Base-by-base conservation (phyloP, 2,113 vertebrate genomes). In the Phalacrocorax carbo region DNA sequence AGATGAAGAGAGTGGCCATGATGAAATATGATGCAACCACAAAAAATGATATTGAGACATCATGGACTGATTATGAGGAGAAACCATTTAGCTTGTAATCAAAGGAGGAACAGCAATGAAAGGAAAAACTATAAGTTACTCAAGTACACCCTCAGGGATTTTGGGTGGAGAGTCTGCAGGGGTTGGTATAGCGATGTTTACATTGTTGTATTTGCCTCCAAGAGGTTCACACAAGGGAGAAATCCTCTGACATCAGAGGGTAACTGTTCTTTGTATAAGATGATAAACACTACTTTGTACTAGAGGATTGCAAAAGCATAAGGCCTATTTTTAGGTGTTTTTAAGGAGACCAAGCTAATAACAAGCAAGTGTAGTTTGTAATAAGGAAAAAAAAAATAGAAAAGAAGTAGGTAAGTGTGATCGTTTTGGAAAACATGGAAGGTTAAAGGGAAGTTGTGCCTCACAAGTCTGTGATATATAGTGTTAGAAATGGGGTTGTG, bases 101-200 rank as follows among this genome's bases (percentile, higher is more conserved):
- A 82, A 64, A 85, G 38, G 38, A 90, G 15, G 21, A 10, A 32
- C 5, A 27, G 30, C 23, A 84, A 64, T 11, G 30, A 40, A 58
- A 93, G 11, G 8, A 21, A 57, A 44, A 75, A 8, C 4, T n/a
- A 60, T n/a, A 60, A 30, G 7, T 55, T 70, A 15, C 32, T 86
- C 34, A 30, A 25, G 18, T 46, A 66, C 2, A 2, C 7, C 40
- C 46, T 66, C 7, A 27, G 10, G 14, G 36, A 17, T 25, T 52
- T 83, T 26, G 21, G 13, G 57, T 46, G 62, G 51, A 57, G 46
- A 34, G 14, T 48, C 48, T 26, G 32, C 21, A 57, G 2, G 6
- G 1, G 66, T 27, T 15, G n/a, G 36, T 21, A 21, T 0, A 12
- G 34, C 0, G 5, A 34, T 12, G 8, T 5, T 49, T 15, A 55